Evolutionary conservation across 2,797 vertebrate species (phyloP).

Genomic region (Dendrocincla fuliginosa): DNA sequence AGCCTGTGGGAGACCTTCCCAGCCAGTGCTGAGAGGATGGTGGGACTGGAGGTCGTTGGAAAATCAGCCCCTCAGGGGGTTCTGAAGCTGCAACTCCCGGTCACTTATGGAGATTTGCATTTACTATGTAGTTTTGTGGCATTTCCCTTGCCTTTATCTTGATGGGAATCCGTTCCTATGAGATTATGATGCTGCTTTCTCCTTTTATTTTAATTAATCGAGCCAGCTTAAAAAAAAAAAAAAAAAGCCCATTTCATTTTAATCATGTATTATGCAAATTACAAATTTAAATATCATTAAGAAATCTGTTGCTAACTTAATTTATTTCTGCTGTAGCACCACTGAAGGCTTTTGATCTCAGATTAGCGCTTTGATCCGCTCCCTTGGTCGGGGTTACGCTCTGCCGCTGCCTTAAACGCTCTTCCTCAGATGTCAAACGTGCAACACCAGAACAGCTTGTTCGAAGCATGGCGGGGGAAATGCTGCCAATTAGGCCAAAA

Average conservation of each 20-base stretch:
- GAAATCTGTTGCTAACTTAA: slow-evolving; percentile 64
- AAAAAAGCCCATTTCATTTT: slow-evolving; percentile 26
- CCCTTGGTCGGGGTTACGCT: slow-evolving; percentile 13
- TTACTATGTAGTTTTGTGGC: background rate
- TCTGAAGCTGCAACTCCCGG: accelerated
- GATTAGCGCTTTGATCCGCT: slow-evolving; percentile 68
- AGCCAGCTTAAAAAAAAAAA: background rate
- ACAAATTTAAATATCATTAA: slow-evolving; percentile 67
- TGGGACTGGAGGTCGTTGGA: background rate
- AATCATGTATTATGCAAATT: slow-evolving; percentile 66
- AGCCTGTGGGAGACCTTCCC: background rate
- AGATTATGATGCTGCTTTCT: background rate
- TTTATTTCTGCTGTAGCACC: slow-evolving; percentile 47
- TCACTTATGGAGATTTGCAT: background rate
- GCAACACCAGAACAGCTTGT: background rate
- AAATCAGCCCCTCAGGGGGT: accelerated
- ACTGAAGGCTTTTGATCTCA: slow-evolving; percentile 68
- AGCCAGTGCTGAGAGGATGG: accelerated
- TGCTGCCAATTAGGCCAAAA: background rate
- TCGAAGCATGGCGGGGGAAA: background rate
- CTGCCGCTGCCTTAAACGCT: background rate
- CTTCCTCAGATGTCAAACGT: background rate
- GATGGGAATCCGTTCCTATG: background rate
- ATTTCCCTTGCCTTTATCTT: background rate
- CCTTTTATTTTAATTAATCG: slow-evolving; percentile 26